phyloP scores from a whole-genome alignment of 2,113 vertebrate genomes.

The Albula goreensis region DNA sequence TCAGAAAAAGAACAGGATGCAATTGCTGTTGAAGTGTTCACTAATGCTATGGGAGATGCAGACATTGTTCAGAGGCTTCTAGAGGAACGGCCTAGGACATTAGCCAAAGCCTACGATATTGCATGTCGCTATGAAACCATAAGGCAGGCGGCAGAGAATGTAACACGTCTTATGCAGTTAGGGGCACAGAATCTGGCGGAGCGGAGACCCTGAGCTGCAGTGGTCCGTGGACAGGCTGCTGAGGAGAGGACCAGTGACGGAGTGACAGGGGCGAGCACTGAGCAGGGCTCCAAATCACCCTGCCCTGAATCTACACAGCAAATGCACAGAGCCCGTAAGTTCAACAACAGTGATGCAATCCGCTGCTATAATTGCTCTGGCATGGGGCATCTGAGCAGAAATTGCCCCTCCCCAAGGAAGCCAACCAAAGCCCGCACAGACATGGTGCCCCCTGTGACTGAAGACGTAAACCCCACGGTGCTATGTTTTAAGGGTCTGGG shows the following conservation, averaged over 20 bases:
- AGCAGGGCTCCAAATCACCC: background rate
- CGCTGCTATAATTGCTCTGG: constrained; percentile 36
- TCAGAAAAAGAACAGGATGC: constrained; percentile 29
- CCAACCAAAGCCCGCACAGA: no score
- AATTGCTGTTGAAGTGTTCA: constrained; percentile 38
- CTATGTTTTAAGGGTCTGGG: background rate
- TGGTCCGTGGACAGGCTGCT: background rate
- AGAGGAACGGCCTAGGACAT: constrained; percentile 25
- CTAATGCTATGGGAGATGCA: no score
- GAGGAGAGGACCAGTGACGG: background rate
- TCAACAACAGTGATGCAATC: constrained; percentile 25
- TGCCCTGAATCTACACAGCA: background rate
- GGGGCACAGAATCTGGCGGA: background rate
- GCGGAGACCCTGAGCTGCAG: constrained; percentile 8
- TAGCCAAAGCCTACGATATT: constrained; percentile 38
- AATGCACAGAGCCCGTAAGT: background rate
- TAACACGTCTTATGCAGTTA: constrained; percentile 21
- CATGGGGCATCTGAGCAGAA: constrained; percentile 17
- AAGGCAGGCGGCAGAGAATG: constrained; percentile 19
- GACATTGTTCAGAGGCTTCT: constrained; percentile 38
- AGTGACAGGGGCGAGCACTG: background rate
- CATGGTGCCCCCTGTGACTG: no score
- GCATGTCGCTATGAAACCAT: constrained; percentile 24
- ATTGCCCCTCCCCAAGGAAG: constrained; percentile 24
- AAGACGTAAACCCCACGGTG: background rate